phyloP scores from a whole-genome alignment of 2,113 vertebrate genomes.

The Hemichromis elongatus region DNA sequence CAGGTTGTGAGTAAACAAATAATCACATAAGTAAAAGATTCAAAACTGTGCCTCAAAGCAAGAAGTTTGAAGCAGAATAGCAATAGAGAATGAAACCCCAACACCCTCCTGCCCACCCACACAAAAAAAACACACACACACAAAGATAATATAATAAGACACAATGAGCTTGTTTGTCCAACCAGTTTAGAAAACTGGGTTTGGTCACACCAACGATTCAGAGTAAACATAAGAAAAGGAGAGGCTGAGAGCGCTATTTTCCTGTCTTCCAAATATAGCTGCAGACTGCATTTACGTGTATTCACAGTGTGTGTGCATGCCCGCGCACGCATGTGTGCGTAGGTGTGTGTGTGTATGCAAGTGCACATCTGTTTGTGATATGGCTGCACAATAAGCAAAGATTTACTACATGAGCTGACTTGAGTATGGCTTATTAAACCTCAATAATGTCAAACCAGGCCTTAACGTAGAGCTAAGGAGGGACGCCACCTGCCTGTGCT shows the following conservation, averaged over 20 bases:
- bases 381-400: conserved; percentile 38
- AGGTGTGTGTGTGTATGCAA: neutral
- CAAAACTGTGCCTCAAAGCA: neutral
- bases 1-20: neutral
- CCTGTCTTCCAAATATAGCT: conserved; percentile 24
- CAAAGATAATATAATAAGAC: neutral
- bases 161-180: neutral
- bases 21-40: neutral
- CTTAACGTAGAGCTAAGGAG: conserved; percentile 1
- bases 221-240: conserved; percentile 19
- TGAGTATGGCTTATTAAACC: conserved; percentile 41
- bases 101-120: neutral
- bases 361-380: conserved; percentile 56
- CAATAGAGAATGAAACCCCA: neutral
- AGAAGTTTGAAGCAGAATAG: neutral
- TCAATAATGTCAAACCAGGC: conserved; percentile 34
- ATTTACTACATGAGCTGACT: conserved; percentile 40
- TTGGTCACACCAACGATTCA: conserved; percentile 10
- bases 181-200: conserved; percentile 11
- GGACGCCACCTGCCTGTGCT: conserved; percentile 20
- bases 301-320: neutral
- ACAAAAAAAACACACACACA: neutral
- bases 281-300: conserved; percentile 11
- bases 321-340: rapidly evolving
- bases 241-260: neutral